Percentiles rank a stretch among this genome's conserved stretches.
Evolutionary conservation across 2,797 vertebrate genomes (phyloP).

Genomic region (Buphagus erythrorhynchus): DNA sequence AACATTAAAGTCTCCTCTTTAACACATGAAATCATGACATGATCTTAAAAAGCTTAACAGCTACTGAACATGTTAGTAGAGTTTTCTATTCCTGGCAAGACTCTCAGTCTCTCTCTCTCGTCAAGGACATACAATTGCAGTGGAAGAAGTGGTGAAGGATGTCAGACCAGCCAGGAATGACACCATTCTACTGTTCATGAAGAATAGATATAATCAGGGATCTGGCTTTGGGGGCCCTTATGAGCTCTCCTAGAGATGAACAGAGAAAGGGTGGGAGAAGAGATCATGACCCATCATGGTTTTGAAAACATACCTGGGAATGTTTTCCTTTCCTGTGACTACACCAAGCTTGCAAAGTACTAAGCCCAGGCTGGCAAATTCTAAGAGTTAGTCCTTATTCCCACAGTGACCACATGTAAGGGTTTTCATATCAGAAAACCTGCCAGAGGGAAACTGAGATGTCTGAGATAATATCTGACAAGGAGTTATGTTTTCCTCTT

Average conservation of each 20-base stretch:
- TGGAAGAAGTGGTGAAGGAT: not conserved
- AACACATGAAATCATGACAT: not conserved
- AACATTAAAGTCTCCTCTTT: not conserved
- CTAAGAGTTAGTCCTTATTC: not conserved
- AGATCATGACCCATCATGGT: not conserved
- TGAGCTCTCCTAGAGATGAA: not conserved
- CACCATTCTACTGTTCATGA: not conserved
- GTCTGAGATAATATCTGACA: not conserved
- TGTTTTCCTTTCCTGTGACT: not conserved
- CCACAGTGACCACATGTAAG: not conserved
- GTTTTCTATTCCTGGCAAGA: not conserved
- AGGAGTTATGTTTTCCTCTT: not conserved
- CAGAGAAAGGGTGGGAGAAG: not conserved
- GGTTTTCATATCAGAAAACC: not conserved
- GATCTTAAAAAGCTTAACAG: not conserved
- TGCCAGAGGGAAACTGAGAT: not conserved
- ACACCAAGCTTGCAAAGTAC: not conserved
- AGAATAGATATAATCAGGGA: not conserved
- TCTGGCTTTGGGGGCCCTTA: not conserved
- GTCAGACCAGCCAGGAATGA: not conserved
- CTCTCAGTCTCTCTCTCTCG: not conserved
- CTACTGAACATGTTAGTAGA: not conserved
- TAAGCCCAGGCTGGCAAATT: not conserved
- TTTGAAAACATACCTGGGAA: not conserved
- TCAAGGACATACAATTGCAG: not conserved